Conservation (phyloP, 2,888 invertebrate species). For the Formica aserva region DNA sequence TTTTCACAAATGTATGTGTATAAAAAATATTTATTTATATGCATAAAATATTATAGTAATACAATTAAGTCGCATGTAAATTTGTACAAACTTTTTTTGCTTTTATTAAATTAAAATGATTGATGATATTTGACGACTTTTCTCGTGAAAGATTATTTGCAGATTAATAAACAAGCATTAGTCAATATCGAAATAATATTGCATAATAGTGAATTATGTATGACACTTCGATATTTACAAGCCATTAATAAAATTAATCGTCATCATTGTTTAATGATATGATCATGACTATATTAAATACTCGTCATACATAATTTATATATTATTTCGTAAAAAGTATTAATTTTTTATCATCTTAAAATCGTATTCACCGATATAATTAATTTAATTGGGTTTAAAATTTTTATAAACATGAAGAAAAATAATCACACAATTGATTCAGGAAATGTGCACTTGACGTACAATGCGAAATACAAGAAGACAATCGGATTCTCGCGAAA, state of each 20-base stretch:
- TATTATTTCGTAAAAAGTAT: constrained; percentile 1
- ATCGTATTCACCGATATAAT: not conserved
- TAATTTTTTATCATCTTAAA: constrained; percentile 11
- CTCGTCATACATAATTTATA: not conserved
- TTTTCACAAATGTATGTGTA: not conserved
- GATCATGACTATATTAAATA: constrained; percentile 23
- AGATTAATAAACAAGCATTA: constrained; percentile 35
- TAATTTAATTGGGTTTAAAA: not conserved
- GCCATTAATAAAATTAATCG: constrained; percentile 33
- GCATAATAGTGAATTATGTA: constrained; percentile 17
- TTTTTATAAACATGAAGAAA: not conserved
- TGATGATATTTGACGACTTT: constrained; percentile 11
- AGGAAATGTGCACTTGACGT: not conserved
- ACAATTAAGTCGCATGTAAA: not conserved
- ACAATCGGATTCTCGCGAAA: not conserved
- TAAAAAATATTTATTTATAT: not conserved
- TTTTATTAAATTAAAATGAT: constrained; percentile 7
- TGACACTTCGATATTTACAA: constrained; percentile 44
- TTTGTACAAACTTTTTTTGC: not conserved
- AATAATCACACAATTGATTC: not conserved
- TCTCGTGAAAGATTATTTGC: constrained; percentile 2
- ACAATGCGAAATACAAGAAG: not conserved
- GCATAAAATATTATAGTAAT: not conserved
- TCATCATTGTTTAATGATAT: constrained; percentile 26
- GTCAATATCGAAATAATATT: constrained; percentile 32